Evolutionary conservation across 2,888 invertebrate genomes (phyloP).

Genomic region (Odontocerum albicorne): DNA sequence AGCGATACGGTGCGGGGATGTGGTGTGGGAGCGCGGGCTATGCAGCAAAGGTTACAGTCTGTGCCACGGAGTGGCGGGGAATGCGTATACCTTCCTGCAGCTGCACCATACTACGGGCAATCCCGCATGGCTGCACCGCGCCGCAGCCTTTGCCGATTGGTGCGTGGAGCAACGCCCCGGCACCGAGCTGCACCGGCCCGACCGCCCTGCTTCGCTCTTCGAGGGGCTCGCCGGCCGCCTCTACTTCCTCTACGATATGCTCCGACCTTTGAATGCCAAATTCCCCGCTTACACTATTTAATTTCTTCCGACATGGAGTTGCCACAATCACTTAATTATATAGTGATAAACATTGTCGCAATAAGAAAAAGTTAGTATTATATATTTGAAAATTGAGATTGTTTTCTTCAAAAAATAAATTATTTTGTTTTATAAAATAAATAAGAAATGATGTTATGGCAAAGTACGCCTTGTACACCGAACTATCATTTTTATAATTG

Average conservation of each 20-base stretch:
- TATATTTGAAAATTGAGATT: no score
- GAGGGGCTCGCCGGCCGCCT: slow-evolving; percentile 81
- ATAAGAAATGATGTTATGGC: no score
- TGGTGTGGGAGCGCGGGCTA: slow-evolving; percentile 80
- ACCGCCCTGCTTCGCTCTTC: slow-evolving; percentile 80
- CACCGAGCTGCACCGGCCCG: slow-evolving; percentile 71
- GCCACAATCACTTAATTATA: no score
- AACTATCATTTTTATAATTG: no score
- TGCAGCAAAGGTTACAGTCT: slow-evolving; percentile 82
- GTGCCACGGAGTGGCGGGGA: slow-evolving; percentile 88
- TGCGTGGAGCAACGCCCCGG: slow-evolving; percentile 69
- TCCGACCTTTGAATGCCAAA: slow-evolving; percentile 63
- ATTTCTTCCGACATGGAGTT: no score
- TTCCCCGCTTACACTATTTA: slow-evolving; percentile 69
- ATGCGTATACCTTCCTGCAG: slow-evolving; percentile 80
- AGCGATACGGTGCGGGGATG: slow-evolving; percentile 71
- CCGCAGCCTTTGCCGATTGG: slow-evolving; percentile 80
- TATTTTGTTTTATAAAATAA: no score
- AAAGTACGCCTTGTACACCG: no score
- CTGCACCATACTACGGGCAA: no score
- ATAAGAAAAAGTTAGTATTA: no score
- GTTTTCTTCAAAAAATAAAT: no score
- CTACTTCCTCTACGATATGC: slow-evolving; percentile 72
- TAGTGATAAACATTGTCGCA: no score
- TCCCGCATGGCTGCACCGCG: slow-evolving; percentile 70